Evolutionary conservation across 2,797 vertebrate genomes (phyloP).

Genomic region (Corythornis leucogaster): DNA sequence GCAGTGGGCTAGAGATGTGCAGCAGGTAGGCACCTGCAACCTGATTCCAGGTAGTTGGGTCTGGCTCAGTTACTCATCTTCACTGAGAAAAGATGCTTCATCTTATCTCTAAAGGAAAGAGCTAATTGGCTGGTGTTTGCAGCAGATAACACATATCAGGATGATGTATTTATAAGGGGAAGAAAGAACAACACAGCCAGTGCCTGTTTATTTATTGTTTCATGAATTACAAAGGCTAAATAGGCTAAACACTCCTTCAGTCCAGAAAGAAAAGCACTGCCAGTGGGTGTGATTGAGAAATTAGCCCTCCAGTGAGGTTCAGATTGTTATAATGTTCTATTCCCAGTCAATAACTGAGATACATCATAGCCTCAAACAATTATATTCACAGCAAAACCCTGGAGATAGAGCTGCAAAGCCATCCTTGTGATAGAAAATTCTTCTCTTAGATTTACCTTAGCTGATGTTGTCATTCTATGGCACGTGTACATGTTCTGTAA

Average conservation of each 20-base stretch:
- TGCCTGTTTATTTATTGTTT: slow-evolving; percentile 47
- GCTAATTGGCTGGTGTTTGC: slow-evolving; percentile 8
- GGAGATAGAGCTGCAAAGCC: background rate
- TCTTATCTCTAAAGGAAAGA: slow-evolving; percentile 6
- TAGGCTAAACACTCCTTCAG: background rate
- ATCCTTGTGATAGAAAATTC: background rate
- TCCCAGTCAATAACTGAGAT: background rate
- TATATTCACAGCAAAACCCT: background rate
- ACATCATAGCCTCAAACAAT: background rate
- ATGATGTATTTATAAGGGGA: slow-evolving; percentile 28
- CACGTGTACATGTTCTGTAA: background rate
- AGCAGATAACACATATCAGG: background rate
- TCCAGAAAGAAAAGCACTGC: background rate
- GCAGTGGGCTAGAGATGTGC: background rate
- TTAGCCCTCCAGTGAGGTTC: background rate
- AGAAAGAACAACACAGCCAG: slow-evolving; percentile 40
- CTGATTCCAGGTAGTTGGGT: background rate
- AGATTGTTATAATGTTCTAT: background rate
- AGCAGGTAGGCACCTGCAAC: background rate
- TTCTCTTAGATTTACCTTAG: background rate
- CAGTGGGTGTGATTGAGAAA: background rate
- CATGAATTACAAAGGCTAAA: slow-evolving; percentile 16
- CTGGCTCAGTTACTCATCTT: background rate
- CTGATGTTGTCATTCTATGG: background rate
- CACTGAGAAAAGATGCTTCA: background rate